Evolutionary conservation across 1,140 invertebrate species (phyloP).

Genomic region (Drosophila bocki): DNA sequence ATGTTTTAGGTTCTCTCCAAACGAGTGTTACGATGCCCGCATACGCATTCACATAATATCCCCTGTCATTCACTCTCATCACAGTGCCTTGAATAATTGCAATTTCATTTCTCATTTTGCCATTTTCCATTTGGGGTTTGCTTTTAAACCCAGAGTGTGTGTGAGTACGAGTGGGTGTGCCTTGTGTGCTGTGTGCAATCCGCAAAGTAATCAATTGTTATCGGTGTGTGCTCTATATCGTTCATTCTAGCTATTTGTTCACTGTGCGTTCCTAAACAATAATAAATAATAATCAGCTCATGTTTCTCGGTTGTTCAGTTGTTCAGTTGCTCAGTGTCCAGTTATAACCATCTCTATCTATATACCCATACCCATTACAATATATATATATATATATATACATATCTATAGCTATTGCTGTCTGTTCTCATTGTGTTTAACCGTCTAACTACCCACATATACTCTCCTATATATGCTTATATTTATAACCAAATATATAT

Average conservation of each 20-base stretch:
- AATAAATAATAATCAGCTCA: slow-evolving; percentile 57
- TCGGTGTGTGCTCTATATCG: slow-evolving; percentile 62
- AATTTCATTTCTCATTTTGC: slow-evolving; percentile 57
- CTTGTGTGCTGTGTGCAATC: slow-evolving; percentile 45
- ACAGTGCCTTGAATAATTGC: slow-evolving; percentile 55
- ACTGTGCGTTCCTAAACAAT: slow-evolving; percentile 63
- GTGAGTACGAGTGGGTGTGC: slow-evolving; percentile 20
- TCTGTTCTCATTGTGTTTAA: slow-evolving; percentile 49
- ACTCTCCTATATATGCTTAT: slow-evolving; percentile 15
- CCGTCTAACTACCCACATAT: slow-evolving; percentile 47
- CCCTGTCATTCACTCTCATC: slow-evolving; percentile 24
- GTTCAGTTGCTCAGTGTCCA: slow-evolving; percentile 52
- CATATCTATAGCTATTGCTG: slow-evolving; percentile 20
- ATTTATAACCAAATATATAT: slow-evolving; percentile 33
- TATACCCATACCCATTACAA: slow-evolving; percentile 20
- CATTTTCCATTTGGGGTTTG: slow-evolving; percentile 23
- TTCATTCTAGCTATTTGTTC: slow-evolving; percentile 69
- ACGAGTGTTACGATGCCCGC: slow-evolving; percentile 25
- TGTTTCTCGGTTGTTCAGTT: slow-evolving; percentile 48
- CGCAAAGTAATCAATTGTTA: slow-evolving; percentile 77
- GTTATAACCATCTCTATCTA: slow-evolving; percentile 43
- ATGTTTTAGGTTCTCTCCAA: slow-evolving; percentile 26
- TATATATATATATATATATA: not conserved
- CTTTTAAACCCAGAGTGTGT: slow-evolving; percentile 18
- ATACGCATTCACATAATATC: slow-evolving; percentile 9